Evolutionary conservation across 2,888 invertebrate species (phyloP), one percentile per base, ranked within the genome.

Genomic region (Drosophila neotestacea): DNA sequence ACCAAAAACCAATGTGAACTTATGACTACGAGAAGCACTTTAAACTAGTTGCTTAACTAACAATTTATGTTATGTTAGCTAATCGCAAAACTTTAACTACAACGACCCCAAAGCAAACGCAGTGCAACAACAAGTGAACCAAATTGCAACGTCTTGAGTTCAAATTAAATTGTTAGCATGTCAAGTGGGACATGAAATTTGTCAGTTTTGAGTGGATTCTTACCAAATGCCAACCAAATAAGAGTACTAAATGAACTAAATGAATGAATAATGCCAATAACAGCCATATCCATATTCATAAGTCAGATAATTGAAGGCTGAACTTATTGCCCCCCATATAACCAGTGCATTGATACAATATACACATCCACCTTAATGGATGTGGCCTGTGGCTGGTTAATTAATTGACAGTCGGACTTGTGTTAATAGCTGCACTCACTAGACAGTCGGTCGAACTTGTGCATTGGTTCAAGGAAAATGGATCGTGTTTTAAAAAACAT

Each of bases 81-180:
- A 78, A 75, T 75, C 39, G 34, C 41, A 36, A 46, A 41, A 41
- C 44, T 51, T 10, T 67, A 66, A 65, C 58, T 54, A 60, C 32
- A 36, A 28, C 63, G 81, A 82, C 76, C 73, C 67, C 28, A 34
- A 72, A 42, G 56, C 32, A 42, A 36, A 51, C 60, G 34, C 13
- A 50, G 47, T 46, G 55, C 52, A 70, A 59, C 56, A 68, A 59
- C 27, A 52, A 70, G 50, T 59, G 48, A 66, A 44, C 51, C 27
- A 67, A 85, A 85, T 87, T 86, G 69, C 78, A 88, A 67, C 51
- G 62, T 71, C 72, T 73, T 59, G 70, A 56, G 90, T 90, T 86
- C 87, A 85, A 88, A 90, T 90, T 85, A 90, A 90, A 90, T 88
- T 80, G 89, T 88, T 90, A 86, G 87, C 87, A 61, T 84, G 90